Evolutionary conservation across 1,140 invertebrate species (phyloP), one percentile per base, ranked within the genome.

Genomic region (Heliconius himera): DNA sequence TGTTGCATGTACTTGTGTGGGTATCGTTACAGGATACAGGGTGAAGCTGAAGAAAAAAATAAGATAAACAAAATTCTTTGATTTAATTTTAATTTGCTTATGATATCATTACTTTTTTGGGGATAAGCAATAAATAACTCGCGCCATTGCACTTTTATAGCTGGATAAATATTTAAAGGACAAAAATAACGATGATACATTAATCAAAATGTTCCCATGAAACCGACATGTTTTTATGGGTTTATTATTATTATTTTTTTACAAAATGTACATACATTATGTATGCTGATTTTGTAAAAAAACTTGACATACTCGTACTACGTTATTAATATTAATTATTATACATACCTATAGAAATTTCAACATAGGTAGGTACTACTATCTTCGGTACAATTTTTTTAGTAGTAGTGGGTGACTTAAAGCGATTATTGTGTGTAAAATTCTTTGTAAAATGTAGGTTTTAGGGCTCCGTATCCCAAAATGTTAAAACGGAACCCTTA

Each of bases 81-180:
- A 22, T 66, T 60, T 29, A 66, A 26, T 66, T 29, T 66, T 66
- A 66, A 66, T 66, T 66, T 66, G 60, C 29, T 72, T 72, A 77
- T 51, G 38, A 49, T 49, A 77, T 77, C 70, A 77, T 77, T 77
- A 72, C 76, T 66, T 77, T 77, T 77, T 77, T 77, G 46, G 46
- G 76, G 38, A 70, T 66, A 70, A 18, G 66, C 76, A 36, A 72
- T 77, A 77, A 77, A 77, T 77, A 71, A 72, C 36, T 16, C 51
- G 16, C 66, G 60, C 60, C 66, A 51, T 46, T 74, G 77, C 38
- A n/a, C 36, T 78, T 78, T 78, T 78, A 74, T 78, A 66, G 56
- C 72, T 73, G 73, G 54, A 78, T 78, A 78, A 78, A 78, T 78
- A 78, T 78, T 78, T 78, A 70, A 46, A 73, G 46, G 66, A 78